phyloP scores from a whole-genome alignment of 2,888 invertebrate species.

The Spodoptera picta region DNA sequence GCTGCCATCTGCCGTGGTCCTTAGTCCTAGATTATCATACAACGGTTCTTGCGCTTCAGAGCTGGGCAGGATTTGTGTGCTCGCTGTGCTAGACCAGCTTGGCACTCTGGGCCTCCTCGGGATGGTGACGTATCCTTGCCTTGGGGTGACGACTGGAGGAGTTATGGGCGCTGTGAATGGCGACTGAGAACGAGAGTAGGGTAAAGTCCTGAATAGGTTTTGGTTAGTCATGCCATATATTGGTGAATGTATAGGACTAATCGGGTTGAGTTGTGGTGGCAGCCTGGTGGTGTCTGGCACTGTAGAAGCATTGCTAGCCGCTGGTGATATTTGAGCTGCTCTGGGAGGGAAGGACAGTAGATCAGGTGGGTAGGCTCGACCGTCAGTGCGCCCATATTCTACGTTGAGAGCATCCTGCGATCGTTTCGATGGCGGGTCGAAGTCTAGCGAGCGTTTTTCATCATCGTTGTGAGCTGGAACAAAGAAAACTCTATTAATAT shows the following conservation, averaged over 20 bases:
- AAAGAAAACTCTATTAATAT: slow-evolving; percentile 24
- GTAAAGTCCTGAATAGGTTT: slow-evolving; percentile 93
- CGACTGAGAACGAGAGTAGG: slow-evolving; percentile 93
- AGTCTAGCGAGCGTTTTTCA: slow-evolving; percentile 91
- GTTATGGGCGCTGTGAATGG: slow-evolving; percentile 91
- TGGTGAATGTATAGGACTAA: slow-evolving; percentile 91
- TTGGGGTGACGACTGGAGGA: slow-evolving; percentile 91
- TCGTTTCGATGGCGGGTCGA: slow-evolving; percentile 89
- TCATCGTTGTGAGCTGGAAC: slow-evolving; percentile 90
- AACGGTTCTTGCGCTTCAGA: slow-evolving; percentile 92
- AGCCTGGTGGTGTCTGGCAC: slow-evolving; percentile 92
- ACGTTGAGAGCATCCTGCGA: slow-evolving; percentile 87
- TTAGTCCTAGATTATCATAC: slow-evolving; percentile 95
- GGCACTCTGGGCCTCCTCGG: slow-evolving; percentile 94
- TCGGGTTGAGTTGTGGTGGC: slow-evolving; percentile 87
- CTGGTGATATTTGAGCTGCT: slow-evolving; percentile 92
- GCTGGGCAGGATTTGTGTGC: slow-evolving; percentile 85
- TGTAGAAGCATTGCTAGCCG: slow-evolving; percentile 94
- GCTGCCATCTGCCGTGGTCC: slow-evolving; percentile 96
- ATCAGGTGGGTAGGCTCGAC: slow-evolving; percentile 93
- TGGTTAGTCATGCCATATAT: slow-evolving; percentile 90
- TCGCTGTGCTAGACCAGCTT: slow-evolving; percentile 92
- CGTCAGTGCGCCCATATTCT: slow-evolving; percentile 87
- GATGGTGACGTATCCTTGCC: slow-evolving; percentile 95
- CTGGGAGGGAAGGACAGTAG: slow-evolving; percentile 93